Evolutionary conservation across 2,797 vertebrate genomes (phyloP).

Genomic region (Ficedula albicollis): DNA sequence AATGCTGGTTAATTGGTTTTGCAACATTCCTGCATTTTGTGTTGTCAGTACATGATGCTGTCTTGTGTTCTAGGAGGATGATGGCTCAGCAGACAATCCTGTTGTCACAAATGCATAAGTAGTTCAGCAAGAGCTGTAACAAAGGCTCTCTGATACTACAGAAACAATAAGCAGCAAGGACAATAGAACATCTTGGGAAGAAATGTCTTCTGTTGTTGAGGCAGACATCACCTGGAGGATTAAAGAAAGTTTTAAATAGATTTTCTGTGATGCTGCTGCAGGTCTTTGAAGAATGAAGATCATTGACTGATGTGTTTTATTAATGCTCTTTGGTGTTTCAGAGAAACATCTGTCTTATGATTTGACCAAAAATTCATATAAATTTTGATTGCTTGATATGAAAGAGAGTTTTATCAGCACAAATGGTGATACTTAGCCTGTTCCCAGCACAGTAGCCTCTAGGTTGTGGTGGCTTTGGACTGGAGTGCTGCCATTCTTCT

Average conservation of each 20-base stretch:
- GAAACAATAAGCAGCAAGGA: conserved; percentile 23
- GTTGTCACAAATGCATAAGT: conserved; percentile 3
- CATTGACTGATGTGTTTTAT: neutral
- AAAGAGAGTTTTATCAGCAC: neutral
- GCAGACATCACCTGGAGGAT: neutral
- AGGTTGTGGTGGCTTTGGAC: neutral
- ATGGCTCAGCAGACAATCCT: neutral
- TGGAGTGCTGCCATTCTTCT: neutral
- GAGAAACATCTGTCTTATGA: neutral
- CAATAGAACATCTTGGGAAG: neutral
- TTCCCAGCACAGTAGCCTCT: neutral
- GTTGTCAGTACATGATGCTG: neutral
- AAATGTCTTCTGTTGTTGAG: conserved; percentile 19
- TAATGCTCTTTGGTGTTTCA: neutral
- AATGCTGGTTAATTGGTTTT: neutral
- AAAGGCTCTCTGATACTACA: neutral
- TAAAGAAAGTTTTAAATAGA: conserved; percentile 32
- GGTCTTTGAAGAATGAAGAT: conserved; percentile 30
- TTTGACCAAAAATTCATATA: neutral
- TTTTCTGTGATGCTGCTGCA: neutral
- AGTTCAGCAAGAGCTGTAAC: conserved; percentile 38
- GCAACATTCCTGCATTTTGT: neutral
- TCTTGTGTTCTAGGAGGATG: neutral
- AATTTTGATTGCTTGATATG: neutral
- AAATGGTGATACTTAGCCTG: neutral